phyloP scores from a whole-genome alignment of 2,797 vertebrate genomes.

The Pangasius sanitwongsei region DNA sequence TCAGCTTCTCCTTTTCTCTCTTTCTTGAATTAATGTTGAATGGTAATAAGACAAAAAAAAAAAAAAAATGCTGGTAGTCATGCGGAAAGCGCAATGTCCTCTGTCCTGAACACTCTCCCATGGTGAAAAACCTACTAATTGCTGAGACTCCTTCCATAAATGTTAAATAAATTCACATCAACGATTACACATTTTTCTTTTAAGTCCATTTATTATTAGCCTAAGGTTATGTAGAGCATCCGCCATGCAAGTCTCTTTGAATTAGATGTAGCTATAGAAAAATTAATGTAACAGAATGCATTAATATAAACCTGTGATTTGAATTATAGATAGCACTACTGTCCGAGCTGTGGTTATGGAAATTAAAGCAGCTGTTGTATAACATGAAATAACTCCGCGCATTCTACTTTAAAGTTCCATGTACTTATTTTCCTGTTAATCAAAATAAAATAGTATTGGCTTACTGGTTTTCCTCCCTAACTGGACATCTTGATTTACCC shows the following conservation, averaged over 20 bases:
- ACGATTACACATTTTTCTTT: not conserved
- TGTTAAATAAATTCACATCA: not conserved
- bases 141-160: not conserved
- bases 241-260: not conserved
- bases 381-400: not conserved
- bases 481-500: not conserved
- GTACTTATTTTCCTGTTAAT: not conserved
- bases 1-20: not conserved
- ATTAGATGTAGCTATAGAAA: not conserved
- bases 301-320: not conserved
- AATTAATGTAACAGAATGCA: not conserved
- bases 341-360: not conserved
- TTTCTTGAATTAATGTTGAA: not conserved
- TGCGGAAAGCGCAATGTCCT: not conserved
- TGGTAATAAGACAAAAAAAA: not conserved
- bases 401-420: not conserved
- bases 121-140: not conserved
- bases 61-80: not conserved
- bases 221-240: not conserved
- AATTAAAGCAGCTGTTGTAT: not conserved
- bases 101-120: not conserved
- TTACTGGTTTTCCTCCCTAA: not conserved
- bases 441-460: not conserved
- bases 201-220: not conserved
- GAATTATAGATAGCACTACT: not conserved